Evolutionary conservation across 2,888 invertebrate genomes (phyloP).

Genomic region (Drosophila borealis): DNA sequence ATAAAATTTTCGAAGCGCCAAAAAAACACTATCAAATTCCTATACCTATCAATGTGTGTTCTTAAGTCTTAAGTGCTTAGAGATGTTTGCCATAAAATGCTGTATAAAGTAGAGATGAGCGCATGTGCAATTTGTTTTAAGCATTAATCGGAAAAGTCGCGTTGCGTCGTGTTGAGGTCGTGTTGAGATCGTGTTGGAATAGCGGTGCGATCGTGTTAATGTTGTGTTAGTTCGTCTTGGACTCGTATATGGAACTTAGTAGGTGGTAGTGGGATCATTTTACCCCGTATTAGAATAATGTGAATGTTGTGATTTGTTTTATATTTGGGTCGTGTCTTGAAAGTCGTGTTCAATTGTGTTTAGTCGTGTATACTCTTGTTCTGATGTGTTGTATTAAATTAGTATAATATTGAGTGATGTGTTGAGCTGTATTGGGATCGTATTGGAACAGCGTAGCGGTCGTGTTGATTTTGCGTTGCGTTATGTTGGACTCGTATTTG

Average conservation of each 20-base stretch:
- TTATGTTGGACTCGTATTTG: neutral
- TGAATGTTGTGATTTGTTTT: too few relatives aligned
- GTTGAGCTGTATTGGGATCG: neutral
- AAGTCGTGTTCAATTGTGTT: too few relatives aligned
- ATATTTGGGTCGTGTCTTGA: too few relatives aligned
- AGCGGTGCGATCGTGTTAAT: neutral
- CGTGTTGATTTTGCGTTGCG: neutral
- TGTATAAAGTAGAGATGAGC: neutral
- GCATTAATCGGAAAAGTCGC: neutral
- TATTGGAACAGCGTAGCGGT: neutral
- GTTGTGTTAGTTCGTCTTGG: neutral
- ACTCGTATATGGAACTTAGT: neutral
- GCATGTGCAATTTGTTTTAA: too few relatives aligned
- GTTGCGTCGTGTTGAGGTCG: neutral
- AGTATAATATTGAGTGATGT: too few relatives aligned
- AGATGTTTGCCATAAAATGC: conserved; percentile 22
- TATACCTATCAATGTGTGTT: conserved; percentile 17
- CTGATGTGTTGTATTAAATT: too few relatives aligned
- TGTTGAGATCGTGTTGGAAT: neutral
- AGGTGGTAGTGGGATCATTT: too few relatives aligned
- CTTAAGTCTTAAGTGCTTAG: neutral
- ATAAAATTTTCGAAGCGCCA: conserved; percentile 17
- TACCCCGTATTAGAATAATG: too few relatives aligned
- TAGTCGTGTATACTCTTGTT: too few relatives aligned
- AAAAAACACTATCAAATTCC: conserved; percentile 19